A percentile compares a stretch with the other conserved stretches of the same genome.
These are phyloP conservation scores for Amphilophus citrinellus DNA, from an alignment of 2,113 vertebrate genomes.

Conservation along the genomic window DNA sequence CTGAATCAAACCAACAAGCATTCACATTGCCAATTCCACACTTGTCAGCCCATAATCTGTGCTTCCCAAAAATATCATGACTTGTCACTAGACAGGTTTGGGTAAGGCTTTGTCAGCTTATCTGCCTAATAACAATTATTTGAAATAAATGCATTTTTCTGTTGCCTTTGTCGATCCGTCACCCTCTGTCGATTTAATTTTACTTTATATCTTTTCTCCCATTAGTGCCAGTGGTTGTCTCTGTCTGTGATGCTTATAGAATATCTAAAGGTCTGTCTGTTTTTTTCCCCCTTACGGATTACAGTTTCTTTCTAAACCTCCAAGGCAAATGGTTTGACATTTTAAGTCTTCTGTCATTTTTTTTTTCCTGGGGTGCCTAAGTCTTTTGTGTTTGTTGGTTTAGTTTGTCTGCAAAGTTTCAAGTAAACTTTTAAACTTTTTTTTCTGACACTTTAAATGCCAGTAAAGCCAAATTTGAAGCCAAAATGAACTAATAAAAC, in stretches of 20 bases:
- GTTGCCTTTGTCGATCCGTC: constrained; percentile 51
- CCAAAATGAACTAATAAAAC: not conserved
- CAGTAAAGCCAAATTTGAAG: not conserved
- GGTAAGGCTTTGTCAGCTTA: constrained; percentile 68
- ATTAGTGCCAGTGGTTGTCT: constrained; percentile 41
- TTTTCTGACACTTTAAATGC: constrained; percentile 23
- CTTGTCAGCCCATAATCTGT: constrained; percentile 63
- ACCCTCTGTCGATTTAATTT: constrained; percentile 46
- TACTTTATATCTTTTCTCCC: constrained; percentile 36
- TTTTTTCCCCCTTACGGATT: constrained; percentile 33
- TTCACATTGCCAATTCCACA: constrained; percentile 39
- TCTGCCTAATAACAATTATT: constrained; percentile 67
- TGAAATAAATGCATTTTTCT: constrained; percentile 53
- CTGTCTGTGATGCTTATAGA: constrained; percentile 40
- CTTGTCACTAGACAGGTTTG: constrained; percentile 28
- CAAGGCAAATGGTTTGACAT: constrained; percentile 51
- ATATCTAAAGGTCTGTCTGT: constrained; percentile 36
- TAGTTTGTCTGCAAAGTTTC: constrained; percentile 31
- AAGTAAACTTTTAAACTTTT: constrained; percentile 26
- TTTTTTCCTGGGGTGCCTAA: not conserved
- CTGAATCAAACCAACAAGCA: constrained; percentile 31
- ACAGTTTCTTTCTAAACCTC: constrained; percentile 37
- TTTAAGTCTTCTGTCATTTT: constrained; percentile 56
- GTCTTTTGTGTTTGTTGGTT: constrained; percentile 43
- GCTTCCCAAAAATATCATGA: constrained; percentile 54